Evolutionary conservation across 2,113 vertebrate species (phyloP), one percentile per base, ranked within the genome.

Genomic region (Mionectes macconnelli): DNA sequence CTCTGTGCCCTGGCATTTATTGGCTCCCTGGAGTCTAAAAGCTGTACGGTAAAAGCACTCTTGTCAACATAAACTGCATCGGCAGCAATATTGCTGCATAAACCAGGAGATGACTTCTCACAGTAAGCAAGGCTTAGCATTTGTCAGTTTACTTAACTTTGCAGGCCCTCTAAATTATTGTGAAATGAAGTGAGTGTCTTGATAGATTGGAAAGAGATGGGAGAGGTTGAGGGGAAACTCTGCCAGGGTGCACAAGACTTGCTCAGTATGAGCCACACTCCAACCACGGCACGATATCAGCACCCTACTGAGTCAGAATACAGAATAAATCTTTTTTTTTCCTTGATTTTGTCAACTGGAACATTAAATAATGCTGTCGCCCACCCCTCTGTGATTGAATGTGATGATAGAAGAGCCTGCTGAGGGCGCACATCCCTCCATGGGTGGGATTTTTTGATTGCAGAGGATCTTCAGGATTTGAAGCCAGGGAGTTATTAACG

Each of bases 1-100:
- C 68, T 88, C 83, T 74, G 81, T 94, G 52, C 84, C 72, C 33
- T 90, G 93, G 56, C 72, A 13, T 95, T 84, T 90, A 37, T 64
- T 42, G 11, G 55, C 60, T 94, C 91, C 66, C 45, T 69, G 89
- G 70, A 83, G 91, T 64, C 84, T 73, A 27, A 90, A 80, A 92
- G 69, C 89, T 56, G 42, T 42, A 12, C 0, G 1, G 63, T 84
- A 81, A 89, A 95, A 90, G 8, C 76, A 27, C 39, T 81, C 59
- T 79, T 70, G 59, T 91, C 73, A 64, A 44, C 56, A 49, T 64
- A 56, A 90, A 80, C 74, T 83, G 39, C 23, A 15, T 68, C 1
- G 1, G 63, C 79, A 77, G 35, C 39, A 47, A 7, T 81, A 62
- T 72, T 80, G 42, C 82, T 80, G 67, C 35, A 14, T 59, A 79